Base-by-base conservation (phyloP, 2,797 vertebrate genomes). In the Iguana delicatissima region DNA sequence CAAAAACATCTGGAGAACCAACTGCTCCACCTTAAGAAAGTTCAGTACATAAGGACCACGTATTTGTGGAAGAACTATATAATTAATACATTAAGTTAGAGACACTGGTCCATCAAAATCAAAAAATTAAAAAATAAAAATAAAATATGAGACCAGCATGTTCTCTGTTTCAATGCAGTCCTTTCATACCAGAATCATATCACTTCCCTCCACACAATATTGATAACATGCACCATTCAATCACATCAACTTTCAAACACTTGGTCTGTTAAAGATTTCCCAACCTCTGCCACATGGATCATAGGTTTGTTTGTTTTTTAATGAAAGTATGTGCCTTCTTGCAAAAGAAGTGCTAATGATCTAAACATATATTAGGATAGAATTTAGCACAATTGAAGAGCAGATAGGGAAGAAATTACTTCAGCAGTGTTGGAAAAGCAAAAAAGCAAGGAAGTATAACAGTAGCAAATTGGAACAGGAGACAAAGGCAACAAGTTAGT, bases 21-120 rank as follows among this genome's bases (percentile, higher is more conserved):
- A 59, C 18, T 59, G 16, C 57, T 59, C 57, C 57, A 73, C 5
- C 22, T 32, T 89, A 32, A 4, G 79, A 91, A 89, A 80, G 89
- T 79, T 91, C 90, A 86, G 50, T 0, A 14, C 89, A 85, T 0
- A 32, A 38, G 92, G 92, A 80, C 89, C 92, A 8, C 93, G 83
- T 84, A 72, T 1, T 26, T 6, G 91, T 18, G 69, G 20, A 46
- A 91, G 86, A 85, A 92, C 29, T 2, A 1, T 2, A 18, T 1
- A 26, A 76, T 80, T 88, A 69, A 77, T 83, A 88, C 89, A 92
- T 90, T 80, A 42, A 80, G 89, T n/a, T 88, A 57, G 86, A 81
- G 76, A 32, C 80, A 88, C 80, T 0, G 18, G 20, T 13, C 32
- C 86, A 79, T 32, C 80, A 76, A 80, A 46, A 46, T 46, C 42